Evolutionary conservation across 2,113 vertebrate species (phyloP).

Genomic region (Cebus imitator): DNA sequence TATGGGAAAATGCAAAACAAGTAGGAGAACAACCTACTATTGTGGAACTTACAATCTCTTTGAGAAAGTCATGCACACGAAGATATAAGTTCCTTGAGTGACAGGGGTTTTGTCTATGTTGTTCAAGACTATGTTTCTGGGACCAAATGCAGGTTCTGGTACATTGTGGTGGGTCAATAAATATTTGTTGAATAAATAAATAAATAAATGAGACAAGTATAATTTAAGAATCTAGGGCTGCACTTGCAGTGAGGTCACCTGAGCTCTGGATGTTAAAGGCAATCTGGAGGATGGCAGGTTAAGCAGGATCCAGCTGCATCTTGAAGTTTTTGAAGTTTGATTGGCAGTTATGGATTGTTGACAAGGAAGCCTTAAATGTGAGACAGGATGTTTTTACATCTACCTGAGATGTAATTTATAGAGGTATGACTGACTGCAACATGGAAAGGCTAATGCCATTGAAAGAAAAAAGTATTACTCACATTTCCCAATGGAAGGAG

Average conservation of each 20-base stretch:
- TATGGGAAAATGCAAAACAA: not conserved
- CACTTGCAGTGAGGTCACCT: not conserved
- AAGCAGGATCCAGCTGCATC: not conserved
- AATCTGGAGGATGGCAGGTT: not conserved
- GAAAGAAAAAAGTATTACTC: not conserved
- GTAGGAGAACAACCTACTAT: not conserved
- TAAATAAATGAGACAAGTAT: not conserved
- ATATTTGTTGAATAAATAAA: not conserved
- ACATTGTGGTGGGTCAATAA: not conserved
- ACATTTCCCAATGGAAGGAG: not conserved
- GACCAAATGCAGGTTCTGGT: not conserved
- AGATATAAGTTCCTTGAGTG: not conserved
- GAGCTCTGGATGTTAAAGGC: not conserved
- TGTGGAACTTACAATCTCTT: not conserved
- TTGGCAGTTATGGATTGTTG: not conserved
- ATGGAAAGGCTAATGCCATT: not conserved
- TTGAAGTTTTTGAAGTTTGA: slow-evolving; percentile 15
- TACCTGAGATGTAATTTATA: not conserved
- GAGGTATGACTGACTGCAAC: not conserved
- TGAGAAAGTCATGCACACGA: not conserved
- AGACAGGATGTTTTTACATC: not conserved
- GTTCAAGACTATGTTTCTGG: not conserved
- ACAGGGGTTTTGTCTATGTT: not conserved
- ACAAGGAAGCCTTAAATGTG: not conserved
- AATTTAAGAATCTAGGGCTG: not conserved